Evolutionary conservation across 2,113 vertebrate genomes (phyloP).

Genomic region (Pollimyrus isidori): DNA sequence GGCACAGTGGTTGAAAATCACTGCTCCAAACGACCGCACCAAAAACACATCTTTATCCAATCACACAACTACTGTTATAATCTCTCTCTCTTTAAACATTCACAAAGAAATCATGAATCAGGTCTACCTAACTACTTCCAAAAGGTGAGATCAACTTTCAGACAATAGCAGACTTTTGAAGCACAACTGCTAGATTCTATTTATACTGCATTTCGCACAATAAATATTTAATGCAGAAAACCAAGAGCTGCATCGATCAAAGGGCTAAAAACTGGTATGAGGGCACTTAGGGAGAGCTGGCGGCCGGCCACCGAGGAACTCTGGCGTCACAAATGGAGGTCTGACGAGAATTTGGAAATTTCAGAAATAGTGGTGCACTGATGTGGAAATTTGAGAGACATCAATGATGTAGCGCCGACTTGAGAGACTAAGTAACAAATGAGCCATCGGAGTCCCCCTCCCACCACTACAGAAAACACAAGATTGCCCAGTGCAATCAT

Average conservation of each 20-base stretch:
- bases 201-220: not conserved
- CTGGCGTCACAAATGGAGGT: not conserved
- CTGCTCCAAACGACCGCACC: not conserved
- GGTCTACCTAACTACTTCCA: not conserved
- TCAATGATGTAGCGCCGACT: not conserved
- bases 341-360: not conserved
- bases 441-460: not conserved
- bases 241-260: not conserved
- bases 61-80: not conserved
- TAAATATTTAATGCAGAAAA: not conserved
- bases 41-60: not conserved
- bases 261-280: not conserved
- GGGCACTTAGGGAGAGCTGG: not conserved
- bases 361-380: not conserved
- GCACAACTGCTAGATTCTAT: not conserved
- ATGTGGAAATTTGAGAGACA: not conserved
- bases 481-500: not conserved
- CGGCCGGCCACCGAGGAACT: not conserved
- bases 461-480: not conserved
- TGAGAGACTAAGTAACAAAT: not conserved
- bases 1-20: no score
- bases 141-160: not conserved
- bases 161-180: not conserved
- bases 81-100: not conserved
- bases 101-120: not conserved